Evolutionary conservation across 2,888 invertebrate species (phyloP).

Genomic region (Rhogogaster chlorosoma): DNA sequence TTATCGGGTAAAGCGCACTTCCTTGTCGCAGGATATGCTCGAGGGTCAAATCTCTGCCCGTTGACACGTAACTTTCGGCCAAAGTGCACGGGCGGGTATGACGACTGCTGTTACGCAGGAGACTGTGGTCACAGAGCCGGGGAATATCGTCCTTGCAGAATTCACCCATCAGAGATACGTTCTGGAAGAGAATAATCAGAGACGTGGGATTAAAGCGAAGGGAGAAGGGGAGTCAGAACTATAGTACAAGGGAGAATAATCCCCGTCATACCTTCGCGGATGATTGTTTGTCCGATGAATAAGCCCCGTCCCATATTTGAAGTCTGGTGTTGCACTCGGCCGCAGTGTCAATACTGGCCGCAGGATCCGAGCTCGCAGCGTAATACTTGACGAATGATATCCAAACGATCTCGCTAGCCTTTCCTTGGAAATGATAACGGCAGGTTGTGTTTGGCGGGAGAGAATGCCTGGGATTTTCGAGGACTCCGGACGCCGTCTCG

Average conservation of each 20-base stretch:
- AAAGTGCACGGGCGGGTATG: slow-evolving; percentile 85
- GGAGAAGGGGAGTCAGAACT: too few relatives aligned
- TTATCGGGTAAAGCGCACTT: slow-evolving; percentile 88
- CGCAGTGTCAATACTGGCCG: slow-evolving; percentile 81
- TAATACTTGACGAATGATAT: slow-evolving; percentile 91
- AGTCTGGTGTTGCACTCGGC: slow-evolving; percentile 87
- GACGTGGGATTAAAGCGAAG: neutral
- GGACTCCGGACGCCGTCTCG: slow-evolving; percentile 86
- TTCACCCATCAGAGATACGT: slow-evolving; percentile 84
- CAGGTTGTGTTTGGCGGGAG: slow-evolving; percentile 91
- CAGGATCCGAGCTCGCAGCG: slow-evolving; percentile 84
- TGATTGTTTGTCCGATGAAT: slow-evolving; percentile 62
- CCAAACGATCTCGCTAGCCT: slow-evolving; percentile 89
- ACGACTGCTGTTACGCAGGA: slow-evolving; percentile 86
- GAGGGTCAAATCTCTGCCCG: slow-evolving; percentile 87
- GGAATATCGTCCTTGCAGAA: slow-evolving; percentile 90
- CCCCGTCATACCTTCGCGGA: slow-evolving; percentile 34
- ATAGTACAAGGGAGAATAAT: too few relatives aligned
- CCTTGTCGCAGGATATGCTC: slow-evolving; percentile 88
- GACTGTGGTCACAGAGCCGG: slow-evolving; percentile 86
- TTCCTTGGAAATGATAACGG: slow-evolving; percentile 88
- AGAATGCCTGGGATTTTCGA: slow-evolving; percentile 88
- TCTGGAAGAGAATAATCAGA: slow-evolving; percentile 64
- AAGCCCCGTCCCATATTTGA: slow-evolving; percentile 87
- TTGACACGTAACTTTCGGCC: slow-evolving; percentile 89